Percentiles rank a stretch among this genome's conserved stretches.
Conservation (phyloP, 2,888 invertebrate genomes). For the Trimorus sp. region DNA sequence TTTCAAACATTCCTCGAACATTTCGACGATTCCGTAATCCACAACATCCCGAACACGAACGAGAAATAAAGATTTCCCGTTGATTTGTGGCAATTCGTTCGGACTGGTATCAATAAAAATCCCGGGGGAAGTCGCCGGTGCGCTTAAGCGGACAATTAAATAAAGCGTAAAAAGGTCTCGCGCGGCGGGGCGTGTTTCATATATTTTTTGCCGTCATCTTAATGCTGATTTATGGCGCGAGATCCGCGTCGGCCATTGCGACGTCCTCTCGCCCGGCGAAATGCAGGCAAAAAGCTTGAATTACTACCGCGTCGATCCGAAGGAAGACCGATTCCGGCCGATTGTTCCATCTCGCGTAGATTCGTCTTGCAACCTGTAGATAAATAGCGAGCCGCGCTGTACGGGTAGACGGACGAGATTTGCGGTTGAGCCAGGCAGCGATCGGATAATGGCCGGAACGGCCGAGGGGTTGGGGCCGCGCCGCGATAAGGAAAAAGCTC, state of each 20-base stretch:
- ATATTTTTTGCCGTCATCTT: conserved; percentile 57
- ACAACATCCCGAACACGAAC: no score
- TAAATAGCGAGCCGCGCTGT: conserved; percentile 72
- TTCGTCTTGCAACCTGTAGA: conserved; percentile 72
- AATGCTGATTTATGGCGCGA: conserved; percentile 59
- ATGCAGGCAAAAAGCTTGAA: conserved; percentile 58
- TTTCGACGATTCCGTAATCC: no score
- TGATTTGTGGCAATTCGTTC: no score
- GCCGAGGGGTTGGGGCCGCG: conserved; percentile 58
- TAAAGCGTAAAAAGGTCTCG: conserved; percentile 25
- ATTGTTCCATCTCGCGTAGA: conserved; percentile 71
- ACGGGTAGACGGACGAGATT: conserved; percentile 73
- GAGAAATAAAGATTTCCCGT: no score
- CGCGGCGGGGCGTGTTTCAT: conserved; percentile 41
- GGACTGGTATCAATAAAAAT: no score
- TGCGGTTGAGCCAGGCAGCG: conserved; percentile 73
- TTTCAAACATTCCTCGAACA: no score
- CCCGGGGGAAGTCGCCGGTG: no score
- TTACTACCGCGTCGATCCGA: conserved; percentile 57
- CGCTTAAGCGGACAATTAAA: conserved; percentile 29
- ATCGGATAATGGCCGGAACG: conserved; percentile 72
- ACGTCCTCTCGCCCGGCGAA: conserved; percentile 45
- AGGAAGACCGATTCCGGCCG: conserved; percentile 70
- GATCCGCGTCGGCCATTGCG: conserved; percentile 45
- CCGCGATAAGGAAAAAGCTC: conserved; percentile 59